A percentile compares a stretch with the other conserved stretches of the same genome.
Conservation (phyloP, 2,888 invertebrate genomes). For the Cheilosia impressa region DNA sequence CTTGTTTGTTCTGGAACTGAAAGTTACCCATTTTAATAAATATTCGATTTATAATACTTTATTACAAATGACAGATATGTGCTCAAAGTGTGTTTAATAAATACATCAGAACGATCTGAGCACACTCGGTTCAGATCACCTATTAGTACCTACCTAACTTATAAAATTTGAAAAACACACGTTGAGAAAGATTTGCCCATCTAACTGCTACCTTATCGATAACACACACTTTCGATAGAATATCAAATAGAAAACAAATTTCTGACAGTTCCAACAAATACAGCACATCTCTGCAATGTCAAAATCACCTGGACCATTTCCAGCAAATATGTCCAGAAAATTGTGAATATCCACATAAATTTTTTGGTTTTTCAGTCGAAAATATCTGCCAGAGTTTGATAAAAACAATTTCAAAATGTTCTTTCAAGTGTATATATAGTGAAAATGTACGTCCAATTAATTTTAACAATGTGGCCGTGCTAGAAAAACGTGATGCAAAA, state of each 20-base stretch:
- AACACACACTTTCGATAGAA: slow-evolving; percentile 44
- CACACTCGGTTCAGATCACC: too few species aligned
- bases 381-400: slow-evolving; percentile 5
- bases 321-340: slow-evolving; percentile 45
- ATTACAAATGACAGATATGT: too few species aligned
- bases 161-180: too few species aligned
- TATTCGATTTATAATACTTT: too few species aligned
- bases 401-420: slow-evolving; percentile 26
- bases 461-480: slow-evolving; percentile 25
- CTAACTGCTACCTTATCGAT: slow-evolving; percentile 33
- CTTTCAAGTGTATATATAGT: background rate
- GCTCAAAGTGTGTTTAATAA: too few species aligned
- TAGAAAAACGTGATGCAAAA: slow-evolving; percentile 31
- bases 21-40: too few species aligned
- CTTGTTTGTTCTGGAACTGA: too few species aligned
- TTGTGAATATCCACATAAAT: slow-evolving; percentile 25
- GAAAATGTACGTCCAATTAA: background rate
- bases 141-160: too few species aligned
- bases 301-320: slow-evolving; percentile 70
- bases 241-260: slow-evolving; percentile 36
- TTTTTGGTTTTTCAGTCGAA: slow-evolving; percentile 9
- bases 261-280: slow-evolving; percentile 41
- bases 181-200: slow-evolving; percentile 15
- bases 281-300: slow-evolving; percentile 63
- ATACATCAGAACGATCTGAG: too few species aligned